Conservation (phyloP, 2,888 invertebrate species). For the Microplitis deprimator region DNA sequence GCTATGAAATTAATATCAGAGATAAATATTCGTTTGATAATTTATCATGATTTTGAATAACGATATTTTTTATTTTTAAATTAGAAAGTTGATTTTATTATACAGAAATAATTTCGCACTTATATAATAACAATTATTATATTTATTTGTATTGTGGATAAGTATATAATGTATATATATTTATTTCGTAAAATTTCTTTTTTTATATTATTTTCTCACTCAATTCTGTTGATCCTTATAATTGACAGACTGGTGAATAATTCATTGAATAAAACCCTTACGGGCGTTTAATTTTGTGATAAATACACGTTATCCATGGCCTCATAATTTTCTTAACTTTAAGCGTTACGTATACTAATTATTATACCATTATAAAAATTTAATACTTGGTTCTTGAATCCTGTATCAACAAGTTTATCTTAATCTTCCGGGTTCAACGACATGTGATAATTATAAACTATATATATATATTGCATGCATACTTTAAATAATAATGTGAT, state of each 20-base stretch:
- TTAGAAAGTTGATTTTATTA: neutral
- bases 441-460: constrained; percentile 7
- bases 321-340: constrained; percentile 8
- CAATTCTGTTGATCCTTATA: neutral
- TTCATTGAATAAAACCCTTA: constrained; percentile 1
- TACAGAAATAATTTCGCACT: neutral
- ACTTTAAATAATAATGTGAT: neutral
- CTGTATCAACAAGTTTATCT: neutral
- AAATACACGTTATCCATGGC: constrained; percentile 23
- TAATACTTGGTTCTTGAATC: neutral
- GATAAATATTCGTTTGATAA: neutral
- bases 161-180: neutral
- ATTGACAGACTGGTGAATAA: constrained; percentile 10
- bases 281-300: neutral
- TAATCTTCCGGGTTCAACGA: constrained; percentile 17
- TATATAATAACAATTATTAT: neutral
- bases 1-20: neutral
- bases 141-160: too few species aligned
- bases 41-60: neutral
- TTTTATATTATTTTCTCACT: neutral
- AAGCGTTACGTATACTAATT: constrained; percentile 1
- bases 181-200: neutral
- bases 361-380: neutral
- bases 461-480: neutral
- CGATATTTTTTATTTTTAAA: neutral